Base-by-base conservation (phyloP, 2,888 invertebrate genomes). In the Pheosia tremula region DNA sequence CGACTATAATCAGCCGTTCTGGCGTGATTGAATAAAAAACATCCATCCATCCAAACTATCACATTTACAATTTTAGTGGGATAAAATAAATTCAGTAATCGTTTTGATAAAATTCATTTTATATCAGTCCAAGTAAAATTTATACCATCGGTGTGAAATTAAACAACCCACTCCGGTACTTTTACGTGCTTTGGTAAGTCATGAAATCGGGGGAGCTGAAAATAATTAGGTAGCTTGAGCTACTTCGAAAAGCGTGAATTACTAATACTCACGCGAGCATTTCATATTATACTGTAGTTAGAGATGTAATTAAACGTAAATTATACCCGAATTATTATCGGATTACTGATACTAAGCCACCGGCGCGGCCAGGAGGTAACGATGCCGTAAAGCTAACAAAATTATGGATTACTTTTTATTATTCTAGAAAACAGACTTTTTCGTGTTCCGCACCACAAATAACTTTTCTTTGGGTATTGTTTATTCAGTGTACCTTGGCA, bases 241-340 rank as follows among this genome's bases (percentile, higher is more conserved):
- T 75, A 68, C 75, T 75, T 79, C 72, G 78, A 80, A 78, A 84
- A 83, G 84, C 84, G 84, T 84, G 87, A 87, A 90, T 88, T 83
- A 86, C 85, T 77, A 68, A 66, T 80, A 79, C 78, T 77, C 91
- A 91, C 91, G 91, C 90, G 77, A 91, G 78, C 83, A 82, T 81
- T 83, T 82, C 89, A 87, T 87, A 90, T 91, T 91, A 90, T 90
- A 86, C 87, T 81, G 89, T 85, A 86, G 87, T 89, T 89, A 89
- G 85, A 83, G 80, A 83, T 82, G 82, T 86, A 89, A 88, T 89
- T 90, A 88, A 86, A 84, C 82, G 80, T 82, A 83, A 82, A 84
- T 85, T 86, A 86, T 83, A 85, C 80, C 76, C 71, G 81, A 78
- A 83, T 82, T 82, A 82, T 81, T 83, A 81, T 83, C 79, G 77